Percentiles rank a stretch among this genome's conserved stretches.
phyloP scores from a whole-genome alignment of 2,113 vertebrate genomes.

The Laticauda laticaudata region DNA sequence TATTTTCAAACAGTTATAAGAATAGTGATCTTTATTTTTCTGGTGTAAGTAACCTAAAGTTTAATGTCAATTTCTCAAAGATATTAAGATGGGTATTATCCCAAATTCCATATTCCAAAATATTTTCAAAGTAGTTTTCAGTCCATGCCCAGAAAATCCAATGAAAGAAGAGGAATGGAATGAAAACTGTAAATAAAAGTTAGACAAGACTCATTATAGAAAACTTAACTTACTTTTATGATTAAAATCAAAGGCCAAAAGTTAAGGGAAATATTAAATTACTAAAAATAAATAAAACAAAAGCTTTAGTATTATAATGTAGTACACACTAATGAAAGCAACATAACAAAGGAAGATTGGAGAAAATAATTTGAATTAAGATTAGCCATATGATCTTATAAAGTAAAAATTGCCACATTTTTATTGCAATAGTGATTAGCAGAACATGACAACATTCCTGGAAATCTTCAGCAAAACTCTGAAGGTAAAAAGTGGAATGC shows the following conservation, averaged over 20 bases:
- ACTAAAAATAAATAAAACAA: background rate
- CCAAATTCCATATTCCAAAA: constrained; percentile 28
- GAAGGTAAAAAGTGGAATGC: background rate
- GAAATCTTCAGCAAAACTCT: background rate
- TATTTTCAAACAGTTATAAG: constrained; percentile 24
- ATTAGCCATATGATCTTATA: background rate
- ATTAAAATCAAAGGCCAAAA: background rate
- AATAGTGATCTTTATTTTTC: constrained; percentile 26
- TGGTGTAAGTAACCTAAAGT: constrained; percentile 49
- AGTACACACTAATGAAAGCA: background rate
- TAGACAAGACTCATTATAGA: background rate
- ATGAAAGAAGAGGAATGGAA: constrained; percentile 8
- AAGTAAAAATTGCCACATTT: background rate
- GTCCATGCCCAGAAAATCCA: constrained; percentile 35
- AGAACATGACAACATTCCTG: background rate
- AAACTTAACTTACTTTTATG: background rate
- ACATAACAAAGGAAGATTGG: background rate
- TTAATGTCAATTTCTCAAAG: constrained; percentile 42
- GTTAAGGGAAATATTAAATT: background rate
- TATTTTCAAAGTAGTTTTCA: constrained; percentile 34
- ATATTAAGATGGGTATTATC: constrained; percentile 39
- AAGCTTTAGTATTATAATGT: background rate
- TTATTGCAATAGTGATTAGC: background rate
- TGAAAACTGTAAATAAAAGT: background rate
- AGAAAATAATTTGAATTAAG: background rate